These are phyloP conservation scores for Cataglyphis altisquamis DNA, from an alignment of 2,888 invertebrate species.

Conservation along the genomic window DNA sequence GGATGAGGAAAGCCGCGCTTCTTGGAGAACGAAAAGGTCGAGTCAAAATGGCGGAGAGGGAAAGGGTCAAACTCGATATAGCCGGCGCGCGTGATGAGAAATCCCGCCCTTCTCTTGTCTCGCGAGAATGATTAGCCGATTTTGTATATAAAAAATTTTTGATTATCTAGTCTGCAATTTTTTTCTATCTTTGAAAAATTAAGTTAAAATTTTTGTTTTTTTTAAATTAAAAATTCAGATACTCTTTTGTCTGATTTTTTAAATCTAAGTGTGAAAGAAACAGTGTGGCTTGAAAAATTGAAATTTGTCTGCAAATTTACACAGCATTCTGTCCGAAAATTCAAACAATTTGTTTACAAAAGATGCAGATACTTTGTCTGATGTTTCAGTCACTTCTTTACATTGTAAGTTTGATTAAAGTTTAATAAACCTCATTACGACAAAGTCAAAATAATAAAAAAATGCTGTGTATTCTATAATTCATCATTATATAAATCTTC, in stretches of 20 bases:
- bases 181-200: neutral
- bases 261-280: too few species aligned
- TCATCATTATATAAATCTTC: neutral
- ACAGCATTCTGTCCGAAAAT: too few species aligned
- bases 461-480: neutral
- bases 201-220: neutral
- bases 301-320: too few species aligned
- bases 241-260: too few species aligned
- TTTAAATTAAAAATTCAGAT: neutral
- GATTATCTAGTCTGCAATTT: neutral
- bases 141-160: neutral
- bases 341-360: too few species aligned
- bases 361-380: too few species aligned
- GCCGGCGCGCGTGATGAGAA: constrained; percentile 15
- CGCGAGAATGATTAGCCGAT: neutral
- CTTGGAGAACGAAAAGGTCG: constrained; percentile 54
- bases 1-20: constrained; percentile 59
- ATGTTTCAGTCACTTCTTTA: too few species aligned
- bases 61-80: constrained; percentile 52
- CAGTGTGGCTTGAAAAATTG: too few species aligned
- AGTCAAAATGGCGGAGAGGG: constrained; percentile 52
- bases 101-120: constrained; percentile 17
- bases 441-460: neutral
- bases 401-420: neutral
- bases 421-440: neutral